These are phyloP conservation scores for Mustela lutreola DNA, from an alignment of 2,113 vertebrate genomes.

Conservation along the genomic window DNA sequence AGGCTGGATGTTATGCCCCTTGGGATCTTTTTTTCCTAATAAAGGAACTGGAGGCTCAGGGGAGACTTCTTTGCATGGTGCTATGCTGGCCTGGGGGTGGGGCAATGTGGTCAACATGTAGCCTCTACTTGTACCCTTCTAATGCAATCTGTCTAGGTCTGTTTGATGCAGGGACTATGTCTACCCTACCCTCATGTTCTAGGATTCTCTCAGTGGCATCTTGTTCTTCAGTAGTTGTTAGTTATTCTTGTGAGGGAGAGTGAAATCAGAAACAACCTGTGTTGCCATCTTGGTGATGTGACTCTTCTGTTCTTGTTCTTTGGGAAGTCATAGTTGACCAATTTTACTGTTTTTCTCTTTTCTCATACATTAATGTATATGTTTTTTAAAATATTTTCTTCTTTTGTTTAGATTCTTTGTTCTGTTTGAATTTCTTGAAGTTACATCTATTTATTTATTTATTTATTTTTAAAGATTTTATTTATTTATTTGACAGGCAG, in stretches of 20 bases:
- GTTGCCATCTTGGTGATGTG: background rate
- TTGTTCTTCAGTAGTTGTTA: background rate
- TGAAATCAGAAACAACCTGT: background rate
- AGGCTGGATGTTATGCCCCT: background rate
- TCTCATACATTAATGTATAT: background rate
- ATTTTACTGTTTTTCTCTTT: background rate
- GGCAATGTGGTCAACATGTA: background rate
- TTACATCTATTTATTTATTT: background rate
- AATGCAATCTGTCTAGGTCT: background rate
- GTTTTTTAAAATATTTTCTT: background rate
- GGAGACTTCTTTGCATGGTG: background rate
- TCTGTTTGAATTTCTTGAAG: constrained; percentile 14
- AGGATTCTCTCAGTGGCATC: background rate
- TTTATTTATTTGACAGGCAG: too few relatives aligned
- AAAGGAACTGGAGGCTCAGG: background rate
- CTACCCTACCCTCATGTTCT: background rate
- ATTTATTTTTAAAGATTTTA: too few relatives aligned
- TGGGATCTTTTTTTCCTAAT: background rate
- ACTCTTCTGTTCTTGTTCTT: background rate
- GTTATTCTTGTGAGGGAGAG: background rate
- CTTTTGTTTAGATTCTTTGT: background rate
- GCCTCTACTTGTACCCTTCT: background rate
- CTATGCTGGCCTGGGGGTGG: background rate
- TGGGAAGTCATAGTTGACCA: background rate
- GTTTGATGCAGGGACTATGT: background rate